Evolutionary conservation across 2,797 vertebrate species (phyloP).

Genomic region (Centroberyx gerrardi): DNA sequence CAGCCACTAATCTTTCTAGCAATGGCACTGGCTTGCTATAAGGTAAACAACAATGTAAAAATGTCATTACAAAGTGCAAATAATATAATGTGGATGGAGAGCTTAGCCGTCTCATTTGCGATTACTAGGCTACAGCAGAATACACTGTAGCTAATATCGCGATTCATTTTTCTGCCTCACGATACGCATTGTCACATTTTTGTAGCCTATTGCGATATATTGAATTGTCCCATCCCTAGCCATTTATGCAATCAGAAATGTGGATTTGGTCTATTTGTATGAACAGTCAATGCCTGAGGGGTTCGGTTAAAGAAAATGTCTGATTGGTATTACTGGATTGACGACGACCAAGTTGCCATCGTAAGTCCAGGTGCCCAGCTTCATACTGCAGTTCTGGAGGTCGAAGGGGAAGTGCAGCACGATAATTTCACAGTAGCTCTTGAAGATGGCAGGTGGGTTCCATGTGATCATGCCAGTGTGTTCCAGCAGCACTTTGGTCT

Average conservation of each 20-base stretch:
- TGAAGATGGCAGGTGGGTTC: conserved; percentile 98
- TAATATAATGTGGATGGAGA: too few relatives aligned
- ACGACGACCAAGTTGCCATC: conserved; percentile 92
- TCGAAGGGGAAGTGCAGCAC: conserved; percentile 97
- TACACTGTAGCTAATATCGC: too few relatives aligned
- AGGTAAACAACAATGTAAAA: too few relatives aligned
- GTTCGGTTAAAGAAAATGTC: neutral
- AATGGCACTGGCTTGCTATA: too few relatives aligned
- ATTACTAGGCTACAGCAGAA: too few relatives aligned
- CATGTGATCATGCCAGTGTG: conserved; percentile 92
- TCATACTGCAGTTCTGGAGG: conserved; percentile 98
- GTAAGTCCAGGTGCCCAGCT: conserved; percentile 95
- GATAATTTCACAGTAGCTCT: conserved; percentile 99
- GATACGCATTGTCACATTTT: too few relatives aligned
- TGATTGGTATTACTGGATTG: conserved; percentile 86
- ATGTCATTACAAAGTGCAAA: too few relatives aligned
- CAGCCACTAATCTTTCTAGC: too few relatives aligned
- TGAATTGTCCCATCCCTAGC: too few relatives aligned
- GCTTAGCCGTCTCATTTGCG: too few relatives aligned
- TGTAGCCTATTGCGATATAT: too few relatives aligned
- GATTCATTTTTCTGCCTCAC: too few relatives aligned
- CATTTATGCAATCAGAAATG: neutral
- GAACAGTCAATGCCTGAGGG: neutral
- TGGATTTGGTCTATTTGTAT: neutral
- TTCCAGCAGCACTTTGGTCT: conserved; percentile 95